Evolutionary conservation across 92 coral and sea anemone genomes (phyloP), one percentile per base, ranked within the genome.

Genomic region (Palythoa caribaeorum): DNA sequence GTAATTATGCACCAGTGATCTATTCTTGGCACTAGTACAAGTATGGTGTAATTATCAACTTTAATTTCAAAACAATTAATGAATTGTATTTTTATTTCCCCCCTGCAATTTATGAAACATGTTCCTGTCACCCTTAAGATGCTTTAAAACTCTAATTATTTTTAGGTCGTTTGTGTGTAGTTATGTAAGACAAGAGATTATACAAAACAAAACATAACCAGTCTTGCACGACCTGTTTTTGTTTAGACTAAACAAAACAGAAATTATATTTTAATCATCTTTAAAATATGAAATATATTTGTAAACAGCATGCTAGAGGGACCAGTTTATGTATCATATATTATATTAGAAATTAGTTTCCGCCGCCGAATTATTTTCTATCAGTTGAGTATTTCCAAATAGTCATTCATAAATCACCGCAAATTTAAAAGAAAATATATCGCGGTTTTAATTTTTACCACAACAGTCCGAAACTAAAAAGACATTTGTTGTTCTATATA

Each of bases 281-380:
- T 59, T 59, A 79, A 37, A 38, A 79, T 79, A 52, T 73, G 60
- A 79, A 60, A 60, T 79, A 79, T 60, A 79, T 6, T 62, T 15
- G 69, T 62, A 59, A 4, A 15, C 48, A 37, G 39, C 35, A 38
- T 20, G 71, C 51, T 59, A 17, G 13, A 79, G 57, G 37, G 21
- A 12, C 52, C 28, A 81, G 50, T 66, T 81, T 68, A 21, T 81
- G 17, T n/a, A 3, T 63, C 21, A 60, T 15, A 35, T 62, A 16
- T 66, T 2, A 59, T 38, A 35, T 57, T 21, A 79, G 84, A 79
- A 57, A 59, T 79, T 35, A 54, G 37, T 12, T 17, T 35, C 16
- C 59, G 17, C 21, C 16, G 53, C 36, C 20, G 21, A 38, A 47
- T 35, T 21, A 5, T 44, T 38, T 79, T 38, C 38, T 60, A 36